Base-by-base conservation (phyloP, 53 echinoderm and acorn worm genomes). In the Temnopleurus reevesii region DNA sequence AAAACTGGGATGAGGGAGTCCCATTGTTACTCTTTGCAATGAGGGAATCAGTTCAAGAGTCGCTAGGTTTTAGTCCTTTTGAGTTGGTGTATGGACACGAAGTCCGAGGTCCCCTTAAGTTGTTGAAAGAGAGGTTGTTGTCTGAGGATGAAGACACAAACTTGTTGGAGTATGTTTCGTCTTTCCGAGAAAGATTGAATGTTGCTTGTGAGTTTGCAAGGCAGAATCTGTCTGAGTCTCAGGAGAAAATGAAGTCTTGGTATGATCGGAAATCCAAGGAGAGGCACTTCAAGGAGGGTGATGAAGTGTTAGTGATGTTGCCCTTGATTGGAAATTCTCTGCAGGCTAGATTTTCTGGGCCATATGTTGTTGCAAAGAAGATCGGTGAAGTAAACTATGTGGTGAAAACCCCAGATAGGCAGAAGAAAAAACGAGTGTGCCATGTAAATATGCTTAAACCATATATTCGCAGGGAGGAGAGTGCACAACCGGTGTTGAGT, bases 31-130 rank as follows among this genome's bases (percentile, higher is more conserved):
- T 93, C 18, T 93, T 93, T 92, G 92, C 91, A 4, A 81, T 77
- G 17, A 86, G 93, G 26, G 95, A 93, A 27, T 5, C 89, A 0
- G 83, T 89, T 1, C 64, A 86, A 43, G 93, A 93, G 51, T 59
- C 86, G 13, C 47, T 81, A 0, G 95, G 95, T n/a, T n/a, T 53
- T n/a, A n/a, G n/a, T n/a, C 94, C 94, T 7, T 94, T 94, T 83
- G 90, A 94, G 46, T 55, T 94, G 41, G 94, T 91, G 49, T 94
- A 89, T 30, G 94, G 94, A 1, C 93, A 91, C 27, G 61, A 59
- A 9, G 89, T 89, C 12, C 30, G 89, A 8, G 91, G 91, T 19
- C 85, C 86, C 28, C 46, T 91, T 19, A 89, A 91, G 77, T 43
- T 92, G 1, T 27, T 93, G 0, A 94, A 92, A 45, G 92, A 95